Evolutionary conservation across 2,113 vertebrate genomes (phyloP), one percentile per base, ranked within the genome.

Genomic region (Lathamus discolor): DNA sequence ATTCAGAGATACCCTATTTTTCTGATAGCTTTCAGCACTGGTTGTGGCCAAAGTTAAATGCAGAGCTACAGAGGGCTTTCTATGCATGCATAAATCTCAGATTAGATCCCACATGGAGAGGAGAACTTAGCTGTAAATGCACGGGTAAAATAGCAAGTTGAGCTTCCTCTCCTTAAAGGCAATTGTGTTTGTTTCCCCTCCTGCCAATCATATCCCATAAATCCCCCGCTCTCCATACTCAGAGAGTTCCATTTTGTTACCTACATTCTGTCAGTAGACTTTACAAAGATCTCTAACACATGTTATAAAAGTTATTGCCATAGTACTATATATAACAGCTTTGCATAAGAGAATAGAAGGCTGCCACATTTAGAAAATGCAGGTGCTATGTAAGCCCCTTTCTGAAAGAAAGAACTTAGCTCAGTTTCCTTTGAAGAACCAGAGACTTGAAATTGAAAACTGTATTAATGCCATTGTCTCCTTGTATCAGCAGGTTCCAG

Each of bases 401-500:
- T 97, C 97, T 97, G 97, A 97, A 98, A 97, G 96, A 95, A 97
- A 95, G 97, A 97, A 96, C 96, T 97, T 97, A 97, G 97, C 97
- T 98, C 97, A 95, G 79, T 97, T 98, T 98, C 97, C 98, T 98
- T 98, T 98, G 98, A 98, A 98, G 98, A 98, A 97, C 97, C 96
- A 96, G 95, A 98, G 98, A 98, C 98, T 98, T 98, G 98, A 98
- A 99, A 99, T 97, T 96, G 97, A 98, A 98, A 98, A 98, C 98
- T 98, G 98, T 98, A 98, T 98, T 98, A 99, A 99, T 98, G 94
- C 98, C 98, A 97, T 97, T 98, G 98, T 98, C 98, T 98, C 98
- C 97, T 97, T 97, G 98, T 98, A 98, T 97, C 91, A 98, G 95
- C 98, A 99, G 99, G 99, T 99, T 98, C 99, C 99, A 86, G 99